Conservation (phyloP, 1,140 invertebrate genomes). For the Bursaphelenchus mucronatus region DNA sequence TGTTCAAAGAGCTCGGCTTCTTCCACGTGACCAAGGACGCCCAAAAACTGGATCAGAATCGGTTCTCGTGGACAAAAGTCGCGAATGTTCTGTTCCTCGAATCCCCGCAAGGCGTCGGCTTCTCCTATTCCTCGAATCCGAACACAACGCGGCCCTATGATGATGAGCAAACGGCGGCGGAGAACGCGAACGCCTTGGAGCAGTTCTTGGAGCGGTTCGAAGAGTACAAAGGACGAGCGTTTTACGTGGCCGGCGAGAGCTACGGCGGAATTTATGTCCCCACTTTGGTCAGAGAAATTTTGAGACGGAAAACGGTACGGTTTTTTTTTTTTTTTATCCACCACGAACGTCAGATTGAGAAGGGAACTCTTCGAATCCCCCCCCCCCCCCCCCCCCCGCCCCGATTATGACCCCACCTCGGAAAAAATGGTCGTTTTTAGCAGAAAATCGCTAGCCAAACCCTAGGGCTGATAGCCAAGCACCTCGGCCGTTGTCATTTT, state of each 20-base stretch:
- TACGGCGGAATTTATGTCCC: constrained; percentile 22
- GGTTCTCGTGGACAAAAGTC: constrained; percentile 64
- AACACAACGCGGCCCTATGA: constrained; percentile 69
- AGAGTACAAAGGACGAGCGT: constrained; percentile 26
- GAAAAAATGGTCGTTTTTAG: too few relatives aligned
- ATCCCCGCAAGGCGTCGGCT: constrained; percentile 65
- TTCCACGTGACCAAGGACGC: constrained; percentile 60
- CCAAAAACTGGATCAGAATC: constrained; percentile 58
- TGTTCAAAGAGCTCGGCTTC: constrained; percentile 65
- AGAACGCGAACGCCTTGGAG: constrained; percentile 47
- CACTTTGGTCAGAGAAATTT: neutral
- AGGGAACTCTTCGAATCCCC: too few relatives aligned
- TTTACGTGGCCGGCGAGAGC: constrained; percentile 24
- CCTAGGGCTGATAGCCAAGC: too few relatives aligned
- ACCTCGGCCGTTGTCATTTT: too few relatives aligned
- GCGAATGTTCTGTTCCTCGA: constrained; percentile 72
- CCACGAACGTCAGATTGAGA: too few relatives aligned
- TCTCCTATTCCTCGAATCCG: constrained; percentile 65
- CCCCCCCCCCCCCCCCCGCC: too few relatives aligned
- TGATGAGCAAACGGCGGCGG: constrained; percentile 62
- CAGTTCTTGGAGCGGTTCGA: constrained; percentile 17
- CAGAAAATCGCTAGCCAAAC: too few relatives aligned
- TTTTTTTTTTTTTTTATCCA: too few relatives aligned
- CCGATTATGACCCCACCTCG: too few relatives aligned
- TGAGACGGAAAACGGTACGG: too few relatives aligned